Conservation (phyloP, 2,113 vertebrate species). For the Vicugna pacos region DNA sequence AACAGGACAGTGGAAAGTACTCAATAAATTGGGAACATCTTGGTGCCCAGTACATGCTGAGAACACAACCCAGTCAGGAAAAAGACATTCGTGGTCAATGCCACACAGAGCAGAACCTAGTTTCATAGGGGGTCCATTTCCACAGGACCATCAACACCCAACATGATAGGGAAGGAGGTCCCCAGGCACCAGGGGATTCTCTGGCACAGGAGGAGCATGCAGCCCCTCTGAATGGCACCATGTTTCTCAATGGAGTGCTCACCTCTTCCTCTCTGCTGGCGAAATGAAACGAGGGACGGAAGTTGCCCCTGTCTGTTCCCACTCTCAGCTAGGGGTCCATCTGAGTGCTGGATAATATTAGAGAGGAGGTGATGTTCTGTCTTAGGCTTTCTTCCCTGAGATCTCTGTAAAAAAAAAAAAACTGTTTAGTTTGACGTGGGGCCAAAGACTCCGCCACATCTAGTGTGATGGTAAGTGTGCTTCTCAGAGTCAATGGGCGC, state of each 20-base stretch:
- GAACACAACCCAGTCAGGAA: neutral
- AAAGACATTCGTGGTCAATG: neutral
- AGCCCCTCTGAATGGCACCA: neutral
- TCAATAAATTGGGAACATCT: neutral
- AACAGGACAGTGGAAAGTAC: neutral
- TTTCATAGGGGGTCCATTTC: neutral
- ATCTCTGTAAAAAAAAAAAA: neutral
- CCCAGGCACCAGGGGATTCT: neutral
- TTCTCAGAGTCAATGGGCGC: neutral
- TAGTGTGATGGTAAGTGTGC: neutral
- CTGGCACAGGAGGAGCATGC: neutral
- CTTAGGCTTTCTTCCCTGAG: neutral
- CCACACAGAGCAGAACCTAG: neutral
- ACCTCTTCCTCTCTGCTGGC: neutral
- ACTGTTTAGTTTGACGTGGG: neutral
- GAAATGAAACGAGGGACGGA: neutral
- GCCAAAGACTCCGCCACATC: neutral
- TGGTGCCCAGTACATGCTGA: neutral
- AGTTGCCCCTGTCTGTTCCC: neutral
- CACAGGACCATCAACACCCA: neutral
- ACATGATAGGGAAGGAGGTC: neutral
- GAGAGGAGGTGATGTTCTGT: neutral
- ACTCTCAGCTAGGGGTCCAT: neutral
- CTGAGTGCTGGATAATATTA: neutral
- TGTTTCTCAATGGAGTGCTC: rapidly evolving